Conservation (phyloP, 2,888 invertebrate genomes). For the Amphimallon solstitiale region DNA sequence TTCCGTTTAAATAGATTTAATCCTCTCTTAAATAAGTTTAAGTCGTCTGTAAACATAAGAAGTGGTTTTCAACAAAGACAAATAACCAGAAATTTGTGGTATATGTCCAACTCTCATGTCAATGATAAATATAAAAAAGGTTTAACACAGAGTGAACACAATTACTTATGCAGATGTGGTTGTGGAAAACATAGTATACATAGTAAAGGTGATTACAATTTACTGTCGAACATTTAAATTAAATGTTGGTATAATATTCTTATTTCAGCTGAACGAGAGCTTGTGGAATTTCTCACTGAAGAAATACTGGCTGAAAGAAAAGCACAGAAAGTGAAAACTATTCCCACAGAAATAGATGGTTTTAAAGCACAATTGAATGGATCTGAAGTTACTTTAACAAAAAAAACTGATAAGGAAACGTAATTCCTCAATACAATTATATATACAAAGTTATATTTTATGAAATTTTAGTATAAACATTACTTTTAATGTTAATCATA, state of each 20-base stretch:
- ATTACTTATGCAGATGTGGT: constrained; percentile 74
- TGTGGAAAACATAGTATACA: constrained; percentile 69
- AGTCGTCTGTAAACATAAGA: constrained; percentile 67
- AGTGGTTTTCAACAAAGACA: constrained; percentile 67
- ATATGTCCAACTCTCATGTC: constrained; percentile 69
- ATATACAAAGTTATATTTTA: constrained; percentile 5
- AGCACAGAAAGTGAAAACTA: constrained; percentile 77
- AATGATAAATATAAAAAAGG: constrained; percentile 49
- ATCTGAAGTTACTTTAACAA: constrained; percentile 86
- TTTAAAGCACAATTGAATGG: constrained; percentile 83
- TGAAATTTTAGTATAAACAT: constrained; percentile 73
- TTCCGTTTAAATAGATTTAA: constrained; percentile 29
- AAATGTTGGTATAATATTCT: background rate
- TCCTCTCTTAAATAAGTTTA: constrained; percentile 72
- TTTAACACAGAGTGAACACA: constrained; percentile 66
- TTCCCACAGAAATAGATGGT: constrained; percentile 82
- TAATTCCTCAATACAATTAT: constrained; percentile 61
- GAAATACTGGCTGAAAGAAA: constrained; percentile 94
- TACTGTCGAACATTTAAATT: background rate
- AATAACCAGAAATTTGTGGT: constrained; percentile 77
- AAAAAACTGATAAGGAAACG: constrained; percentile 76
- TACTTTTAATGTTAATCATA: constrained; percentile 93
- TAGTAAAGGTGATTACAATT: constrained; percentile 45
- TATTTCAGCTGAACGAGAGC: constrained; percentile 79
- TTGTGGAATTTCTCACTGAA: constrained; percentile 91